Conservation (phyloP, 2,113 vertebrate species). For the Axis porcinus region DNA sequence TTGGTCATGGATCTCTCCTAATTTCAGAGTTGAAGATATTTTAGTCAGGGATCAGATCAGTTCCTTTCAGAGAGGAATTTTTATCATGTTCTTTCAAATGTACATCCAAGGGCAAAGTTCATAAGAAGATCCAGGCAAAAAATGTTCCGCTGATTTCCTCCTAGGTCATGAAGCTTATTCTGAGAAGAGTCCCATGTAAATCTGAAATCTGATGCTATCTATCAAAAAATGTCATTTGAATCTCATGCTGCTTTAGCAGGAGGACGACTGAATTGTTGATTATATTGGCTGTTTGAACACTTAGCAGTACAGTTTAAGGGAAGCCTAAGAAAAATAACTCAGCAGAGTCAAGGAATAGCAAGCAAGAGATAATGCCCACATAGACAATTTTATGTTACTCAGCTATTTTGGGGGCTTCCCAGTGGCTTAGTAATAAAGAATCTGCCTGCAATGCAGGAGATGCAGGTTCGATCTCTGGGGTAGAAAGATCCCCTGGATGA, state of each 20-base stretch:
- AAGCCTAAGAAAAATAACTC: background rate
- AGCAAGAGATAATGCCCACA: background rate
- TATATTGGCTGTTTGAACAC: background rate
- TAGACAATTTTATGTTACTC: background rate
- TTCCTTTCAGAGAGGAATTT: conserved; percentile 33
- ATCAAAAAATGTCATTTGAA: background rate
- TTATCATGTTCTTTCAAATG: conserved; percentile 30
- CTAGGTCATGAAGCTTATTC: conserved; percentile 29
- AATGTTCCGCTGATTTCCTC: background rate
- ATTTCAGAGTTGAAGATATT: conserved; percentile 37
- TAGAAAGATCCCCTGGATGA: background rate
- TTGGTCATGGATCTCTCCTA: conserved; percentile 10
- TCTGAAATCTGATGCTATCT: background rate
- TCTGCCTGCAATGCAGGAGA: background rate
- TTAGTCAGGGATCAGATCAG: conserved; percentile 42
- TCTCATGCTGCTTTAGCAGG: background rate
- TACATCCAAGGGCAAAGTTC: conserved; percentile 46
- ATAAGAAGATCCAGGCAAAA: conserved; percentile 24
- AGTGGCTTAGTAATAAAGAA: background rate
- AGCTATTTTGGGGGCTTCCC: background rate
- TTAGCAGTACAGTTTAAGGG: background rate
- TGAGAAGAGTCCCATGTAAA: background rate
- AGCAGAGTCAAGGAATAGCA: background rate
- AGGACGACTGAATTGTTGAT: background rate
- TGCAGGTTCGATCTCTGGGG: fast-evolving